Conservation (phyloP, 1,140 invertebrate species). For the Trissolcus basalis region DNA sequence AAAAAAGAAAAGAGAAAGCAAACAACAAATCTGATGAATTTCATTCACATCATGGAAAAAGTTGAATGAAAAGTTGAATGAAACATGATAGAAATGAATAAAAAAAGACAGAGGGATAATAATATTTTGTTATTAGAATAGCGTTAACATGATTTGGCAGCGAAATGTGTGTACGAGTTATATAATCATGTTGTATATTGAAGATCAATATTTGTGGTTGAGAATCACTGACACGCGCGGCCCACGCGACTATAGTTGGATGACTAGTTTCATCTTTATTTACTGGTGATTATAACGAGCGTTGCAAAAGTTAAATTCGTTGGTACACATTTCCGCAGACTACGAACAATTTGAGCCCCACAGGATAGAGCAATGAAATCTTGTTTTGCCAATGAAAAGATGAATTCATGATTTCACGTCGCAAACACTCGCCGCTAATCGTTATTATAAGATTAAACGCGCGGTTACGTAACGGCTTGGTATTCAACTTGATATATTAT, state of each 20-base stretch:
- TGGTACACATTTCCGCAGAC: slow-evolving; percentile 13
- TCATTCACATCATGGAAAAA: too few relatives aligned
- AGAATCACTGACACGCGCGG: slow-evolving; percentile 50
- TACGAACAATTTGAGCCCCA: slow-evolving; percentile 16
- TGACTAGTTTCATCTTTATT: slow-evolving; percentile 57
- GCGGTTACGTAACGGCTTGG: not conserved
- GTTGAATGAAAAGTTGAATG: too few relatives aligned
- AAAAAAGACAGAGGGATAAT: slow-evolving; percentile 3
- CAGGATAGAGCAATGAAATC: slow-evolving; percentile 26
- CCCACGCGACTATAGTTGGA: slow-evolving; percentile 55
- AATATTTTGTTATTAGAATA: slow-evolving; percentile 39
- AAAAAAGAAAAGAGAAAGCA: too few relatives aligned
- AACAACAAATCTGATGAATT: too few relatives aligned
- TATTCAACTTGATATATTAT: not conserved
- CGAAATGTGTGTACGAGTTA: slow-evolving; percentile 33
- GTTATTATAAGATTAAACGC: slow-evolving; percentile 12
- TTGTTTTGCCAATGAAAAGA: slow-evolving; percentile 16
- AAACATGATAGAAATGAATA: too few relatives aligned
- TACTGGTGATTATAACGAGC: slow-evolving; percentile 50
- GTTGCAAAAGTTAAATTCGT: slow-evolving; percentile 16
- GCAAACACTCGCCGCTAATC: slow-evolving; percentile 1
- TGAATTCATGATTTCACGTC: slow-evolving; percentile 6
- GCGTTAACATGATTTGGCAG: not conserved
- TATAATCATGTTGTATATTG: slow-evolving; percentile 52
- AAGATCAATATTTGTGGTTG: slow-evolving; percentile 52